Evolutionary conservation across 2,888 invertebrate species (phyloP).

Genomic region (Tuta absoluta): DNA sequence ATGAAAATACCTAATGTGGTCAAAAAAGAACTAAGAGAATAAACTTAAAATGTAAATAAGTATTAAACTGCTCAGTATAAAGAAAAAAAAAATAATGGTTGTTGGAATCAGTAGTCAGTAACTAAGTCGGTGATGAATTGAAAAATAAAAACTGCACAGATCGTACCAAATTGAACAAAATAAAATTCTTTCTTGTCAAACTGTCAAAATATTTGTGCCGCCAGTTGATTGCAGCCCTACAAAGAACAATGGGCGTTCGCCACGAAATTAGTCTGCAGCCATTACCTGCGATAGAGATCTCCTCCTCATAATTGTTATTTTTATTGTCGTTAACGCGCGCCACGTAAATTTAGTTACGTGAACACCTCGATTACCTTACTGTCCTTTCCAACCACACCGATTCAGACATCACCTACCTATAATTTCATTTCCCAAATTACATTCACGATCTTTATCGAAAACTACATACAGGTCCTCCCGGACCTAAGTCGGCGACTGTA

Average conservation of each 20-base stretch:
- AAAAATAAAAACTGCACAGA: too few species aligned
- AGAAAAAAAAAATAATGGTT: too few species aligned
- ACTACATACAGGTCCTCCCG: too few species aligned
- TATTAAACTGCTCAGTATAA: too few species aligned
- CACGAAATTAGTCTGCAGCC: constrained; percentile 62
- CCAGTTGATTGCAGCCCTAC: constrained; percentile 6
- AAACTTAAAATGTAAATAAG: too few species aligned
- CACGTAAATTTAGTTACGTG: constrained; percentile 55
- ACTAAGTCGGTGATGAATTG: too few species aligned
- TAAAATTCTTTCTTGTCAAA: neutral
- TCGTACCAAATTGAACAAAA: too few species aligned
- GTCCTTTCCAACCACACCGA: constrained; percentile 39
- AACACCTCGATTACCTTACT: constrained; percentile 50
- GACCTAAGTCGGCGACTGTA: too few species aligned
- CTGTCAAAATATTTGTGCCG: neutral
- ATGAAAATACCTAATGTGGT: too few species aligned
- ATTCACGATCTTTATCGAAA: constrained; percentile 56
- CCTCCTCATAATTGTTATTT: constrained; percentile 59
- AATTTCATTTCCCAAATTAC: constrained; percentile 68
- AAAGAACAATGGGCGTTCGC: constrained; percentile 46
- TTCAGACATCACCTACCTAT: constrained; percentile 51
- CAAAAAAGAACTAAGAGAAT: too few species aligned
- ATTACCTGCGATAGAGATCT: constrained; percentile 66
- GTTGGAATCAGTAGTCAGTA: too few species aligned
- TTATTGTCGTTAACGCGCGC: constrained; percentile 63